Percentiles rank a stretch among this genome's conserved stretches.
Evolutionary conservation across 2,113 vertebrate species (phyloP).

Genomic region (Paratilapia polleni): DNA sequence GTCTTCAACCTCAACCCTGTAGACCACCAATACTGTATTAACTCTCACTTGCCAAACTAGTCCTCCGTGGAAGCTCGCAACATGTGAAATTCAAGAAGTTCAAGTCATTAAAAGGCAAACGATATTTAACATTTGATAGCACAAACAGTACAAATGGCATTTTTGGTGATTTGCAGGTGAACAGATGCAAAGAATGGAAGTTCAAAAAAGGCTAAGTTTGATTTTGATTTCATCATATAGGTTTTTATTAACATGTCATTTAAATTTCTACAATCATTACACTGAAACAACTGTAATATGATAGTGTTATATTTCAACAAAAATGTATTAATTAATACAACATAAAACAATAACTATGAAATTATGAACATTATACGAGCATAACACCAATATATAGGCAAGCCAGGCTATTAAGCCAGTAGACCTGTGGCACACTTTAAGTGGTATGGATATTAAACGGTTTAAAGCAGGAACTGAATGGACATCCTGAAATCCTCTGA

Average conservation of each 20-base stretch:
- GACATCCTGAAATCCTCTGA: conserved; percentile 45
- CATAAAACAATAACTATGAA: not conserved
- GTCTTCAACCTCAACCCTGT: conserved; percentile 21
- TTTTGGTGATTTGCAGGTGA: not conserved
- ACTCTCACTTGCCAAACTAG: not conserved
- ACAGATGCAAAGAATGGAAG: not conserved
- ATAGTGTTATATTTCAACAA: not conserved
- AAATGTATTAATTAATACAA: not conserved
- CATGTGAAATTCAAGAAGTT: not conserved
- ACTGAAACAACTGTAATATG: not conserved
- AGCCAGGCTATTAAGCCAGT: conserved; percentile 1
- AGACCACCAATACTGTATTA: not conserved
- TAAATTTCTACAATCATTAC: not conserved
- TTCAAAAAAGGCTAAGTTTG: not conserved
- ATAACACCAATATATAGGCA: conserved; percentile 10
- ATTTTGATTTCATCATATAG: not conserved
- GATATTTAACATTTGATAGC: not conserved
- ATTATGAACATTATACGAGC: not conserved
- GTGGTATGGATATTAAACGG: conserved; percentile 27
- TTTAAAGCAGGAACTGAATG: conserved; percentile 51
- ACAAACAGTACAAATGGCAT: not conserved
- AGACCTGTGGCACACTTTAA: conserved; percentile 9
- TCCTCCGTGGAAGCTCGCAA: not conserved
- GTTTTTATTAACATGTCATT: not conserved
- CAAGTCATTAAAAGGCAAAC: not conserved